A percentile compares a stretch with the other conserved stretches of the same genome.
Evolutionary conservation across 2,113 vertebrate species (phyloP).

Genomic region (Rallus limicola): DNA sequence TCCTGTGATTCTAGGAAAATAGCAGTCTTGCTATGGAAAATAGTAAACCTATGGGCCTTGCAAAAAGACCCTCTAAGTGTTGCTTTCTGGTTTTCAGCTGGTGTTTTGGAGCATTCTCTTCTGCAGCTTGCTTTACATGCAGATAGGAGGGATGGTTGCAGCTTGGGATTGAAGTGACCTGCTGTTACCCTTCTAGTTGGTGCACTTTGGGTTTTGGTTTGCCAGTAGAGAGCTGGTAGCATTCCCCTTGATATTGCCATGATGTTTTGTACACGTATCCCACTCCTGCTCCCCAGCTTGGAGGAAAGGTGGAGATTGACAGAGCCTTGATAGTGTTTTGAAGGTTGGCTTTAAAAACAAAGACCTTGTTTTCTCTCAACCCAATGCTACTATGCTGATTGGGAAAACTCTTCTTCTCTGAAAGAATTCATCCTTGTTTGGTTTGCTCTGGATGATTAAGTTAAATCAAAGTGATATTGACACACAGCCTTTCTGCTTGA

Average conservation of each 20-base stretch:
- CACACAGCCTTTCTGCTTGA: neutral
- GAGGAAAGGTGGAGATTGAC: neutral
- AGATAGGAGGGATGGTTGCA: neutral
- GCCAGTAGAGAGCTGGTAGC: neutral
- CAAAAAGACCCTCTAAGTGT: neutral
- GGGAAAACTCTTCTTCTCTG: neutral
- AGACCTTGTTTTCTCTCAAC: neutral
- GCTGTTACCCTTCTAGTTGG: neutral
- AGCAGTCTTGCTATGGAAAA: neutral
- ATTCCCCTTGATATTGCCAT: accelerated
- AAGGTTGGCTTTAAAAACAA: neutral
- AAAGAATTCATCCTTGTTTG: neutral
- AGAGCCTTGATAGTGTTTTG: neutral
- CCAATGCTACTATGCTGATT: accelerated
- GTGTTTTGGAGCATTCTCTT: neutral
- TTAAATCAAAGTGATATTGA: neutral
- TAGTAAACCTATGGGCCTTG: neutral
- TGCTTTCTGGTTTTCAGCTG: neutral
- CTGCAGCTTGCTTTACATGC: neutral
- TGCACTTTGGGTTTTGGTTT: neutral
- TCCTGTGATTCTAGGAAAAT: too few species aligned
- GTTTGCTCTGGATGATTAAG: neutral
- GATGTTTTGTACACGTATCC: too few species aligned
- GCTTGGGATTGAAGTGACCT: neutral
- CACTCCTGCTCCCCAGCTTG: neutral